phyloP scores from a whole-genome alignment of 2,888 invertebrate species.

The Chymomyza procnemis region DNA sequence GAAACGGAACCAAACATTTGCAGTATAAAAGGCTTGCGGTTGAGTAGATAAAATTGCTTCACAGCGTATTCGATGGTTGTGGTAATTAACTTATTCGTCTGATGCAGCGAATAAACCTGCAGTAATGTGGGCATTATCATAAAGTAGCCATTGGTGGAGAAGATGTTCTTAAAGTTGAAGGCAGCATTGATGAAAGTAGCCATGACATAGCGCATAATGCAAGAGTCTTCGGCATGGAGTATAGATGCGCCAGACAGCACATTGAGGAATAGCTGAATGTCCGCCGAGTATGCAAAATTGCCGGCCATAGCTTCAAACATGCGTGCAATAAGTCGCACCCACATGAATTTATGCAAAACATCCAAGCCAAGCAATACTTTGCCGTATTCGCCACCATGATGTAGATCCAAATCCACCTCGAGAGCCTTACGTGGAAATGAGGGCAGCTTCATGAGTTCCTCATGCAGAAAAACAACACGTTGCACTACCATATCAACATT shows the following conservation, averaged over 20 bases:
- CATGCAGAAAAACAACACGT: slow-evolving; percentile 97
- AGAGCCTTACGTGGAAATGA: slow-evolving; percentile 98
- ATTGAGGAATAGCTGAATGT: slow-evolving; percentile 97
- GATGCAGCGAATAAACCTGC: slow-evolving; percentile 97
- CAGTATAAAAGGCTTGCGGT: slow-evolving; percentile 97
- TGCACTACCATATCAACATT: slow-evolving; percentile 97
- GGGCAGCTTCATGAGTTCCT: slow-evolving; percentile 98
- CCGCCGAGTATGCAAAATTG: slow-evolving; percentile 97
- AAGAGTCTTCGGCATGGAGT: slow-evolving; percentile 97
- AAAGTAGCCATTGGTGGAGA: slow-evolving; percentile 97
- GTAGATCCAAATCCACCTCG: slow-evolving; percentile 96
- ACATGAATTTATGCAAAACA: slow-evolving; percentile 98
- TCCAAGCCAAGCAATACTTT: slow-evolving; percentile 94
- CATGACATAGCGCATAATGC: slow-evolving; percentile 95
- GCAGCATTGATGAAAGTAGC: slow-evolving; percentile 98
- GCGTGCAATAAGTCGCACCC: slow-evolving; percentile 96
- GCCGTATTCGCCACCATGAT: slow-evolving; percentile 92
- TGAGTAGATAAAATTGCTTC: slow-evolving; percentile 98
- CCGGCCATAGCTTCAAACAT: slow-evolving; percentile 99
- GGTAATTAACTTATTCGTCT: slow-evolving; percentile 96
- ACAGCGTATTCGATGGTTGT: slow-evolving; percentile 98
- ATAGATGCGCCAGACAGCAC: slow-evolving; percentile 98
- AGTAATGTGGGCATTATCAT: slow-evolving; percentile 98
- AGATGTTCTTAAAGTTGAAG: slow-evolving; percentile 98
- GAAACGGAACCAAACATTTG: slow-evolving; percentile 99